A percentile compares a stretch with the other conserved stretches of the same genome.
phyloP scores from a whole-genome alignment of 2,113 vertebrate genomes.

The Siphamia tubifer region DNA sequence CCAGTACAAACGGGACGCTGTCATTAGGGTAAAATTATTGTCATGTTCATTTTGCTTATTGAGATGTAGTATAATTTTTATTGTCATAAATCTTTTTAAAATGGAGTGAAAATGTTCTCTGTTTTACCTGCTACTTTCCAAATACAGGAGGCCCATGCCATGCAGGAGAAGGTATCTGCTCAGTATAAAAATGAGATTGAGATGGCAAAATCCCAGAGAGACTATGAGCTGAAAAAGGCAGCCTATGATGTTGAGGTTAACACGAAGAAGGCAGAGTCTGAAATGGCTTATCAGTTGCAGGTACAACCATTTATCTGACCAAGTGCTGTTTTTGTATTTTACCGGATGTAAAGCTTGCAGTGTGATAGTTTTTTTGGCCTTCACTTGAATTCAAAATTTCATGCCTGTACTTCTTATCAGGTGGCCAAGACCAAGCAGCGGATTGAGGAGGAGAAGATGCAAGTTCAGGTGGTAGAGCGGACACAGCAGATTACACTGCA shows the following conservation, averaged over 20 bases:
- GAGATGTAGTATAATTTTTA: not conserved
- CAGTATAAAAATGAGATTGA: conserved; percentile 92
- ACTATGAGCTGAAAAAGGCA: conserved; percentile 91
- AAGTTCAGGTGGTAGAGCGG: conserved; percentile 91
- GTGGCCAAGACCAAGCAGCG: conserved; percentile 94
- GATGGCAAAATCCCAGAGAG: conserved; percentile 93
- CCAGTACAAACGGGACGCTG: conserved; percentile 89
- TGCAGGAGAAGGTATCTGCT: conserved; percentile 90
- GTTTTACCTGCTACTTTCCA: not conserved
- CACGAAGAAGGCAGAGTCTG: conserved; percentile 89
- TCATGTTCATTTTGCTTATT: not conserved
- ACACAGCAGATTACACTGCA: conserved; percentile 90
- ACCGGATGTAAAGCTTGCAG: not conserved
- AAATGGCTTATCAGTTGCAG: conserved; percentile 94
- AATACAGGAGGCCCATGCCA: conserved; percentile 87
- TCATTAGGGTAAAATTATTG: conserved; percentile 80
- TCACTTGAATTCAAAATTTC: not conserved
- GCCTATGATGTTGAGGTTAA: conserved; percentile 89
- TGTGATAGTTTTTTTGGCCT: not conserved
- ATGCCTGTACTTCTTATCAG: conserved; percentile 53
- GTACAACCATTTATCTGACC: conserved; percentile 57
- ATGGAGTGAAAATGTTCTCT: not conserved
- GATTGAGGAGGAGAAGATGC: conserved; percentile 92
- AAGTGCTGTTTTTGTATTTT: not conserved
- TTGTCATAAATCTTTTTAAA: not conserved